Conservation (phyloP, 2,113 vertebrate species). For the Crotalus tigris region DNA sequence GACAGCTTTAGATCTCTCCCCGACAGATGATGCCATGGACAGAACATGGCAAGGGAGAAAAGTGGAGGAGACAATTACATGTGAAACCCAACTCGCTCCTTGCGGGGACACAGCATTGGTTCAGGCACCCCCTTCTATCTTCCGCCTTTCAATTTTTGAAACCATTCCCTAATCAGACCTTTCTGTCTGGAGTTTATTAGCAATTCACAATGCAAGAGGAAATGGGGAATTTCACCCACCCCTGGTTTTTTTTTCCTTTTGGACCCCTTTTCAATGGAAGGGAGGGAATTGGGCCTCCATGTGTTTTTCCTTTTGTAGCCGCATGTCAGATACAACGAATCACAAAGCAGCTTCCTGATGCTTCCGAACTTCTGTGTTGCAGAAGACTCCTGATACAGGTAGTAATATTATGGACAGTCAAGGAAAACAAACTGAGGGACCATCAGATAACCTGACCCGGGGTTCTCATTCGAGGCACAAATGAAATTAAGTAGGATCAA, state of each 20-base stretch:
- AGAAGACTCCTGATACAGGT: background rate
- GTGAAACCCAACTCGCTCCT: background rate
- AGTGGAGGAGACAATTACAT: background rate
- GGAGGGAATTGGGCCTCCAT: slow-evolving; percentile 23
- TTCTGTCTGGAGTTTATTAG: slow-evolving; percentile 68
- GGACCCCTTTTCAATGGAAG: slow-evolving; percentile 36
- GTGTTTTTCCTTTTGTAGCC: slow-evolving; percentile 42
- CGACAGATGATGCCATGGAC: background rate
- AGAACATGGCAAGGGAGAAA: background rate
- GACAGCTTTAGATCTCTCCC: background rate
- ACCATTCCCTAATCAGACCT: slow-evolving; percentile 63
- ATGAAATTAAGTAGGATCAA: background rate
- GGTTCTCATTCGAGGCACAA: background rate
- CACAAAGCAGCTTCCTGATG: slow-evolving; percentile 5
- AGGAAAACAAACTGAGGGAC: background rate
- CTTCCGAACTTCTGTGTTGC: background rate
- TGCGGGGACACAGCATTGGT: background rate
- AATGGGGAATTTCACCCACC: slow-evolving; percentile 41
- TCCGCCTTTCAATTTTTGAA: slow-evolving; percentile 59
- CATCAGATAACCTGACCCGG: background rate
- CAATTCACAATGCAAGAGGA: slow-evolving; percentile 62
- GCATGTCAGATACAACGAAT: slow-evolving; percentile 10
- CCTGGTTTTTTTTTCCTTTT: background rate
- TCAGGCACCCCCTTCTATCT: background rate
- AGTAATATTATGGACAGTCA: background rate